phyloP scores from a whole-genome alignment of 1,140 invertebrate species.

The Manduca sexta region DNA sequence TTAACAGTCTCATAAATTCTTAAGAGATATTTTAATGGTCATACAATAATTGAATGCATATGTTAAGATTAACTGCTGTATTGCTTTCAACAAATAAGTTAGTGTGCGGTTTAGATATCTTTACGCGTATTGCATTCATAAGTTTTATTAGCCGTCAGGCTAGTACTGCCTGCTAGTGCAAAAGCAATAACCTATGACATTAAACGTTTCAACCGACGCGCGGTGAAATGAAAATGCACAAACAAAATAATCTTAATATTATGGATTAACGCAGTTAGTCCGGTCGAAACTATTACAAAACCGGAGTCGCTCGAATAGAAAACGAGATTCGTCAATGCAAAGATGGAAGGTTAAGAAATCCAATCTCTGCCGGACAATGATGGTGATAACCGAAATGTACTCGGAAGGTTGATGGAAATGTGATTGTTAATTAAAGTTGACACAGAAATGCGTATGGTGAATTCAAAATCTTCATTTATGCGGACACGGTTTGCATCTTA shows the following conservation, averaged over 20 bases:
- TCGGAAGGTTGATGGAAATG: conserved; percentile 57
- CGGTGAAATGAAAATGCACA: conserved; percentile 13
- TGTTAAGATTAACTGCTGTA: neutral
- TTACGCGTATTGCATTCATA: conserved; percentile 34
- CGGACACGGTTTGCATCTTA: conserved; percentile 61
- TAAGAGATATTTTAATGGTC: conserved; percentile 5
- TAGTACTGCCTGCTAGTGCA: conserved; percentile 22
- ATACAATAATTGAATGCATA: conserved; percentile 2
- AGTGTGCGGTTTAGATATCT: conserved; percentile 22
- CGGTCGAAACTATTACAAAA: conserved; percentile 36
- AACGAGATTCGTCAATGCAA: conserved; percentile 39
- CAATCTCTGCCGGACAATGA: conserved; percentile 48
- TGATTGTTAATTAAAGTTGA: conserved; percentile 71
- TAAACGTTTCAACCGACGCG: conserved; percentile 20
- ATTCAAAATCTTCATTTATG: conserved; percentile 69
- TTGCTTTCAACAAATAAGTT: neutral
- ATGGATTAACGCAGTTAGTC: conserved; percentile 11
- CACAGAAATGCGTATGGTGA: conserved; percentile 64
- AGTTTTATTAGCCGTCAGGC: conserved; percentile 35
- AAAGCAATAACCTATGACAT: conserved; percentile 36
- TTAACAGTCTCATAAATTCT: conserved; percentile 4
- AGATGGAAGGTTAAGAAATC: conserved; percentile 52
- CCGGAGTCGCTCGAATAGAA: conserved; percentile 34
- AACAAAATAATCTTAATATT: conserved; percentile 15
- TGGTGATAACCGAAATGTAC: conserved; percentile 47